A percentile compares a stretch with the other conserved stretches of the same genome.
These are phyloP conservation scores for Cotesia chilonis DNA, from an alignment of 1,140 invertebrate genomes.

Conservation along the genomic window DNA sequence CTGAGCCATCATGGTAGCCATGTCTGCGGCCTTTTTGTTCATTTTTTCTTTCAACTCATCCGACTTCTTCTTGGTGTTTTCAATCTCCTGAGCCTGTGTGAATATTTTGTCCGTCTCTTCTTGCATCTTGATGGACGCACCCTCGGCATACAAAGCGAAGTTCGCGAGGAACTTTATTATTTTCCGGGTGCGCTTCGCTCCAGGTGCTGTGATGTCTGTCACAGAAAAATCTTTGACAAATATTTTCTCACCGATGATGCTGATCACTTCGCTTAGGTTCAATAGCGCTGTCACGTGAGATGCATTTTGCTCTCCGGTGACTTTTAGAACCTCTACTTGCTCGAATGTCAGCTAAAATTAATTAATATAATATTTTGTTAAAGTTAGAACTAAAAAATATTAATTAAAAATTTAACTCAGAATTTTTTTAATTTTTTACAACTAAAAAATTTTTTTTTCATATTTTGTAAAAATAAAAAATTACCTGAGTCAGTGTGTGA, in stretches of 20 bases:
- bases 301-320: conserved; percentile 38
- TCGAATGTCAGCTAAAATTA: conserved; percentile 44
- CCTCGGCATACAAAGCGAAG: conserved; percentile 49
- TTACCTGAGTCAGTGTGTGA: conserved; percentile 12
- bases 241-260: conserved; percentile 46
- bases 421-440: too few species aligned
- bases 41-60: neutral
- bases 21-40: neutral
- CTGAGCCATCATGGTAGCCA: neutral
- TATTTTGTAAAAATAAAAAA: too few species aligned
- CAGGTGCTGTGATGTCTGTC: conserved; percentile 50
- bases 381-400: too few species aligned
- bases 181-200: conserved; percentile 46
- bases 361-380: too few species aligned
- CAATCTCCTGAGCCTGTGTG: neutral
- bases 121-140: conserved; percentile 43
- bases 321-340: conserved; percentile 39
- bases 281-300: conserved; percentile 42
- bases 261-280: conserved; percentile 46
- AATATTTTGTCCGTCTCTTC: conserved; percentile 34
- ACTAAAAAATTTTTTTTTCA: neutral
- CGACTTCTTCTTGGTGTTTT: conserved; percentile 30
- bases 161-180: conserved; percentile 48
- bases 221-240: conserved; percentile 50
- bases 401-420: too few species aligned